Evolutionary conservation across 2,888 invertebrate genomes (phyloP), one percentile per base, ranked within the genome.

Genomic region (Ferdinandea cuprea): DNA sequence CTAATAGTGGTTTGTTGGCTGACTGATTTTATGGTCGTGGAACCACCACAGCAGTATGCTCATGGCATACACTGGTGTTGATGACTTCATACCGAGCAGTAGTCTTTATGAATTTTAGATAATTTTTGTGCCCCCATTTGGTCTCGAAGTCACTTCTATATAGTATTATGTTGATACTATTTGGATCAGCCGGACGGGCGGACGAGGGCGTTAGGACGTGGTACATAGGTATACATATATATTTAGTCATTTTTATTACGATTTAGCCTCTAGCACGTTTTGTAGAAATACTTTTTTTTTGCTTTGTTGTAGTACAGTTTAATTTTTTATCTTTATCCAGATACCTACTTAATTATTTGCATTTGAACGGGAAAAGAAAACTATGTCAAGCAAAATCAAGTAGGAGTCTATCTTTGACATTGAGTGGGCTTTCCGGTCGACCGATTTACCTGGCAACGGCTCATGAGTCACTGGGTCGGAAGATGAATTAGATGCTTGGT

Each of bases 291-390:
- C 35, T n/a, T 35, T 35, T 15, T 32, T 11, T 37, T 56, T 69
- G 46, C 46, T 35, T 58, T 69, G 46, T 58, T 56, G 9, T 28
- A 40, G 28, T n/a, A 19, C 3, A 30, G 3, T 17, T n/a, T 37
- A 35, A 11, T 56, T 63, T 63, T 63, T 8, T 37, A 37, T 21
- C 46, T 40, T 46, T 54, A 28, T 8, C 35, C 37, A 52, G 68
- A 74, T 76, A 50, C 76, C 80, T 76, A 76, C 76, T 81, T 81
- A 81, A 76, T 81, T 81, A 81, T 81, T 81, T 81, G 81, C 71
- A 81, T 66, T 59, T 71, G 71, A 81, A 81, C 65, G 76, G 65
- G 66, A 66, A 81, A 71, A 61, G 81, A 81, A 81, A 81, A 81
- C 52, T 81, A 76, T 81, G 81, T 81, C 81, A 81, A 81, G 81